Evolutionary conservation across 1,140 invertebrate genomes (phyloP).

Genomic region (Magallana angulata): DNA sequence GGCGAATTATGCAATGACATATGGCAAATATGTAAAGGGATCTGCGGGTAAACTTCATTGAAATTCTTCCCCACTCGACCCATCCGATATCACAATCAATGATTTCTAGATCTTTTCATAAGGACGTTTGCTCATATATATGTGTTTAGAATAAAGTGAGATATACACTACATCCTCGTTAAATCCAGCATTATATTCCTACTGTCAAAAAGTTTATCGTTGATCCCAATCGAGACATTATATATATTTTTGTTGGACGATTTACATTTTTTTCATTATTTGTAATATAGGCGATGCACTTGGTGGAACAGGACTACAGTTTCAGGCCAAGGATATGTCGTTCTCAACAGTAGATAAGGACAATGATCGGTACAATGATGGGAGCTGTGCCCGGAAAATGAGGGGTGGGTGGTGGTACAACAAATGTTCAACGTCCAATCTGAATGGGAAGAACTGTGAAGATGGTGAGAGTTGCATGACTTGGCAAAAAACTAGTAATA

Average conservation of each 20-base stretch:
- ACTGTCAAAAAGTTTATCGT: too few relatives aligned
- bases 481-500: neutral
- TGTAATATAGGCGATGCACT: neutral
- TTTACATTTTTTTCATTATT: neutral
- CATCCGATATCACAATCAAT: too few relatives aligned
- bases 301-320: neutral
- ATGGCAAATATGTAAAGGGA: neutral
- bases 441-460: neutral
- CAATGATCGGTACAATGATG: neutral
- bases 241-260: neutral
- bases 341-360: neutral
- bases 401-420: slow-evolving; percentile 24
- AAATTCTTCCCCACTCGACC: neutral
- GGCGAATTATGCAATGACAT: neutral
- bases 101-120: too few relatives aligned
- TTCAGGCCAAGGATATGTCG: neutral
- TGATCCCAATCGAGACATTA: neutral
- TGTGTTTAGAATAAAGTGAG: too few relatives aligned
- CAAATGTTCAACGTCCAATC: neutral
- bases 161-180: too few relatives aligned
- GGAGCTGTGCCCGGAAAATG: neutral
- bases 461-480: neutral
- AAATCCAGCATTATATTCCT: too few relatives aligned
- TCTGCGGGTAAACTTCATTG: neutral
- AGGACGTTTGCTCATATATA: too few relatives aligned